Base-by-base conservation (phyloP, 2,113 vertebrate species). In the Antennarius striatus region DNA sequence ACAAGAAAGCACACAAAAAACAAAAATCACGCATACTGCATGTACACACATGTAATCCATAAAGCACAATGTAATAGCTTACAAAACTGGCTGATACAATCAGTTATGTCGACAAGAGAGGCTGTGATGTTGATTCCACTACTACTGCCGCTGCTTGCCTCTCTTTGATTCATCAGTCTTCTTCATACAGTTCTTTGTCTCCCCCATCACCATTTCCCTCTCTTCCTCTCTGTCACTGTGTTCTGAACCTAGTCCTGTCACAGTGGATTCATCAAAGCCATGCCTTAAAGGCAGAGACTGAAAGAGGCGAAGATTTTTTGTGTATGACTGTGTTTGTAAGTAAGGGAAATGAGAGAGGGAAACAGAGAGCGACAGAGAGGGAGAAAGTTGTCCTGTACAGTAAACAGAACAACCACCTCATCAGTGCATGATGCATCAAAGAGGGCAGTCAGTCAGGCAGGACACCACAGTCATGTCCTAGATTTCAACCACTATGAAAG, bases 221-320 rank as follows among this genome's bases (percentile, higher is more conserved):
- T 59, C 68, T 50, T 50, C 68, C 81, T 76, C 72, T 68, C 86
- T 55, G 78, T 85, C 81, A 74, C 83, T 64, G 84, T 10, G 75
- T 75, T 89, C 72, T 73, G 81, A 87, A 89, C 87, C 86, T 80
- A 88, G 83, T 83, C 74, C 86, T 86, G 90, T 87, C 86, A 89
- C 76, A 80, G 75, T 40, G 65, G 73, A 87, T 90, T 78, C 36
- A 52, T 89, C 90, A 89, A 60, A 83, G 70, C 68, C 32, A 0
- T 68, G 82, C 84, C 79, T 89, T 67, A 68, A 75, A 89, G 84
- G 84, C 68, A 81, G 57, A 52, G 71, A 71, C 76, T 12, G 76
- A 29, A 52, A 10, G 56, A 65, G 49, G 70, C 77, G 58, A 70
- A 73, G 65, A 85, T 75, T 80, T 58, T 77, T 80, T 49, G 58